These are phyloP conservation scores for Aleiodes sp. DNA, from an alignment of 1,140 invertebrate species.

Conservation along the genomic window DNA sequence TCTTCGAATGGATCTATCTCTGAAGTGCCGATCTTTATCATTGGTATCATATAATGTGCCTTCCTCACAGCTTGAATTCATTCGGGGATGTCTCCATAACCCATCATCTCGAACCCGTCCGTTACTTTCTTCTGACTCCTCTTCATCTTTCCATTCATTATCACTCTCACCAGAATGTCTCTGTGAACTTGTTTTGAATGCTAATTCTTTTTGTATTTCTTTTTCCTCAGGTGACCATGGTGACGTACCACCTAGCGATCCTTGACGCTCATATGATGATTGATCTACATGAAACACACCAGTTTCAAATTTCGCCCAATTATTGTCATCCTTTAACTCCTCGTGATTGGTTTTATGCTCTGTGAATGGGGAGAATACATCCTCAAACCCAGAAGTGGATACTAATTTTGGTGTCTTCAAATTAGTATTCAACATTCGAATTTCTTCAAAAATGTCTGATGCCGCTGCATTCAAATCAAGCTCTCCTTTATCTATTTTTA, in stretches of 20 bases:
- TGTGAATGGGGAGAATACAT: conserved; percentile 55
- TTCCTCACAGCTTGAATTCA: conserved; percentile 48
- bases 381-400: conserved; percentile 50
- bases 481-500: conserved; percentile 44
- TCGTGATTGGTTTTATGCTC: conserved; percentile 47
- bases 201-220: conserved; percentile 67
- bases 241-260: conserved; percentile 69
- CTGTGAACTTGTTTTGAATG: conserved; percentile 47
- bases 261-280: conserved; percentile 58
- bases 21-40: conserved; percentile 50
- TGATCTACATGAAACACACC: conserved; percentile 54
- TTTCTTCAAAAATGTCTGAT: conserved; percentile 61
- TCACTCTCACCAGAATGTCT: conserved; percentile 64
- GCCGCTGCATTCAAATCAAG: conserved; percentile 42
- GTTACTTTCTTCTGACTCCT: conserved; percentile 61
- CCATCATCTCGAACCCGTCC: conserved; percentile 47
- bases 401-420: conserved; percentile 29
- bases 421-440: conserved; percentile 57
- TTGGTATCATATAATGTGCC: conserved; percentile 53
- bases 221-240: conserved; percentile 82
- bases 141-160: conserved; percentile 63
- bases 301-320: conserved; percentile 67
- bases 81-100: conserved; percentile 47
- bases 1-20: conserved; percentile 52
- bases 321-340: conserved; percentile 53